phyloP scores from a whole-genome alignment of 2,113 vertebrate species.

The Bothrops jararaca region DNA sequence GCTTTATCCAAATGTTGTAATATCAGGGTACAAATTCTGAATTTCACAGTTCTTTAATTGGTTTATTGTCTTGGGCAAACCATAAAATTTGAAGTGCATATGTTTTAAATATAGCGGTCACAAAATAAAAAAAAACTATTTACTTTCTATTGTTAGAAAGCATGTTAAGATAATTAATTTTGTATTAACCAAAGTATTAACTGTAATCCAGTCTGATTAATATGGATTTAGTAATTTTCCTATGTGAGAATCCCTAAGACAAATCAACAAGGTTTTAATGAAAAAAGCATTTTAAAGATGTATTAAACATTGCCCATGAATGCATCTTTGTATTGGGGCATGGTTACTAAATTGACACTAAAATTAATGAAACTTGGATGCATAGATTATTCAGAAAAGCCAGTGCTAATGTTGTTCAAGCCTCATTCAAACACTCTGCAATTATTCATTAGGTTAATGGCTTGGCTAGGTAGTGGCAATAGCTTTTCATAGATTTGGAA shows the following conservation, averaged over 20 bases:
- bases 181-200: slow-evolving; percentile 19
- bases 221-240: slow-evolving; percentile 4
- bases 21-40: not conserved
- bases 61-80: slow-evolving; percentile 1
- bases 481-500: not conserved
- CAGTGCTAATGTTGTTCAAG: slow-evolving; percentile 30
- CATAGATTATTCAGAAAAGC: slow-evolving; percentile 11
- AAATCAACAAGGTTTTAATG: slow-evolving; percentile 17
- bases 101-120: not conserved
- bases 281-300: not conserved
- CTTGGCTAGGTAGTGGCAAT: not conserved
- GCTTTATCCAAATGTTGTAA: not conserved
- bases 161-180: slow-evolving; percentile 22
- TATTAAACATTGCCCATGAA: slow-evolving; percentile 2
- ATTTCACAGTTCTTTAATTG: not conserved
- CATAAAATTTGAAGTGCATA: not conserved
- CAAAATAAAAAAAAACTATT: slow-evolving; percentile 5
- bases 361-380: slow-evolving; percentile 16
- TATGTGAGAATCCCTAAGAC: slow-evolving; percentile 7
- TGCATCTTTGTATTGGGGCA: not conserved
- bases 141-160: not conserved
- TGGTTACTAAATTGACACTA: not conserved
- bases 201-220: not conserved
- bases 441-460: slow-evolving; percentile 33
- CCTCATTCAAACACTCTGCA: slow-evolving; percentile 1